Percentiles rank a stretch among this genome's conserved stretches.
Evolutionary conservation across 2,797 vertebrate genomes (phyloP).

Genomic region (Semotilus atromaculatus): DNA sequence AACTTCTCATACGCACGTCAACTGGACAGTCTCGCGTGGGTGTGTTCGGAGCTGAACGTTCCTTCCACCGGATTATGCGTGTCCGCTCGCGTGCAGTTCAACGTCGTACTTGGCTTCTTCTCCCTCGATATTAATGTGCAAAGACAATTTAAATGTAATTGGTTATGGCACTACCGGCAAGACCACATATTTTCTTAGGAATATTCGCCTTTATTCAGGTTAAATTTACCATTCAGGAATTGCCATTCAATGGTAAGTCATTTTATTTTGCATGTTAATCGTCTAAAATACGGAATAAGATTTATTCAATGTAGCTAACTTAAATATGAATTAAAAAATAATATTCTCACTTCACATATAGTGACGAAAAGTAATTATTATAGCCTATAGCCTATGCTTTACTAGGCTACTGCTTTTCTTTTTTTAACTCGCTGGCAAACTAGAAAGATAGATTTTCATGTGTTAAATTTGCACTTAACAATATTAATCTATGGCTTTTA

Average conservation of each 20-base stretch:
- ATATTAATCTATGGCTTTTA: background rate
- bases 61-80: background rate
- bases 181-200: constrained; percentile 60
- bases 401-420: background rate
- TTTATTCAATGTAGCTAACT: background rate
- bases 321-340: background rate
- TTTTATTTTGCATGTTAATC: background rate
- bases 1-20: background rate
- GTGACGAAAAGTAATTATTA: background rate
- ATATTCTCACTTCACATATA: background rate
- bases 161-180: constrained; percentile 45
- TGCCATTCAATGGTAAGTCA: constrained; percentile 67
- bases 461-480: background rate
- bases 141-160: background rate
- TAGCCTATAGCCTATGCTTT: background rate
- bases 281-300: background rate
- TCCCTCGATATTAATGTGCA: background rate
- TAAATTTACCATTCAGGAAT: constrained; percentile 58
- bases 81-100: background rate
- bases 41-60: background rate
- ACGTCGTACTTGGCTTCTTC: background rate
- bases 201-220: constrained; percentile 65
- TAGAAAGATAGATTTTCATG: background rate
- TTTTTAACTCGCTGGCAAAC: background rate
- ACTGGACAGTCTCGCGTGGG: background rate